These are phyloP conservation scores for Corythornis leucogaster DNA, from an alignment of 2,797 vertebrate species.

Conservation along the genomic window DNA sequence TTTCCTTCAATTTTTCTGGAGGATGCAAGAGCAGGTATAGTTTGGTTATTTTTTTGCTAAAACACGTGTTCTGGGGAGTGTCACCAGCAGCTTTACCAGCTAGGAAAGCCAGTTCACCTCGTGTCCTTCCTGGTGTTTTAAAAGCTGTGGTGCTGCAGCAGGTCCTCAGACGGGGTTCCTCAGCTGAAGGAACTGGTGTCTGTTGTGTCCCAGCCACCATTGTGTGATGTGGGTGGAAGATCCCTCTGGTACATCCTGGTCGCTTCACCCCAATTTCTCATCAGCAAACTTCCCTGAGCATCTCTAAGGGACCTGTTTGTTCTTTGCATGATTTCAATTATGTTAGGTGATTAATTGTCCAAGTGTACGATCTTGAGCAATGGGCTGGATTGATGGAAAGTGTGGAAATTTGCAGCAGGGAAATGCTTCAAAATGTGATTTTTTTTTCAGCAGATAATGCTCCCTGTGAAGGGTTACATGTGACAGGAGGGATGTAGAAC, in stretches of 20 bases:
- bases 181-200: neutral
- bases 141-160: neutral
- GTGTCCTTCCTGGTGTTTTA: neutral
- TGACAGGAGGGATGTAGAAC: neutral
- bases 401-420: neutral
- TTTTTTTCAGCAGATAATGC: neutral
- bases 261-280: accelerated
- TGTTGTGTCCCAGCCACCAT: accelerated
- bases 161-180: accelerated
- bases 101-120: neutral
- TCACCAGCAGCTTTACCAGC: neutral
- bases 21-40: neutral
- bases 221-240: accelerated
- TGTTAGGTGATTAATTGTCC: neutral
- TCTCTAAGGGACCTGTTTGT: neutral
- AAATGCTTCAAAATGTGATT: neutral
- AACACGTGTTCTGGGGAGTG: accelerated
- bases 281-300: neutral
- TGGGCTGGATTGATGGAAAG: neutral
- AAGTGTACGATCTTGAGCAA: neutral
- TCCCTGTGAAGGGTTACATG: neutral
- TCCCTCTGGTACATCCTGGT: too few relatives aligned
- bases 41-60: neutral
- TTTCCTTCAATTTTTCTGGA: too few relatives aligned
- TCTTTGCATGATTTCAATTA: neutral